Evolutionary conservation across 2,888 invertebrate genomes (phyloP).

Genomic region (Tribolium freemani): DNA sequence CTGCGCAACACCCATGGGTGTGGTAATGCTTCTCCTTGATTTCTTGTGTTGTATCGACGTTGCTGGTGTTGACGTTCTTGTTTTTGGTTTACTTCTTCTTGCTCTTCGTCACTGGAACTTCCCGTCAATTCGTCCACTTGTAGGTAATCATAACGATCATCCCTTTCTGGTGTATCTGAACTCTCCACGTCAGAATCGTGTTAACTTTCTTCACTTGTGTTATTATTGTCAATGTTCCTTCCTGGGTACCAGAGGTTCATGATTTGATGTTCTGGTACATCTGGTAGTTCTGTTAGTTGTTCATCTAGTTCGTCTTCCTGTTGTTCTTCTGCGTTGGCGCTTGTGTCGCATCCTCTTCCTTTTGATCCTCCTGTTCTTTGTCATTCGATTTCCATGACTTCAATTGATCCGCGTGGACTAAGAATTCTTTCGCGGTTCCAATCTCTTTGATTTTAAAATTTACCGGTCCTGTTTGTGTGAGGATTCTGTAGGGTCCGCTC

Average conservation of each 20-base stretch:
- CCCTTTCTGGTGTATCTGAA: background rate
- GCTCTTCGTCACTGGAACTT: too few relatives aligned
- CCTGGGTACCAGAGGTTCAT: background rate
- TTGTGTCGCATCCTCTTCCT: too few relatives aligned
- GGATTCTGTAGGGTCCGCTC: background rate
- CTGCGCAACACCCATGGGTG: too few relatives aligned
- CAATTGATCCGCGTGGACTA: background rate
- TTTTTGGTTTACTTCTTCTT: too few relatives aligned
- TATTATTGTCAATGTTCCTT: background rate
- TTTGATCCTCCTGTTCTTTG: background rate
- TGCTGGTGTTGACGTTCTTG: too few relatives aligned
- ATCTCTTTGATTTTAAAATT: conserved; percentile 16
- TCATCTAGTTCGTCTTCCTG: background rate
- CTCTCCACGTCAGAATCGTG: background rate
- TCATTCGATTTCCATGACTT: background rate
- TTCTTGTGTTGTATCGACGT: too few relatives aligned
- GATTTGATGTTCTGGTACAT: background rate
- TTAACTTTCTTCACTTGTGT: background rate
- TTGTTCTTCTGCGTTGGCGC: too few relatives aligned
- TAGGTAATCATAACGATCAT: background rate
- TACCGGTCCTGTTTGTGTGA: background rate
- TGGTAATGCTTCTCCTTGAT: too few relatives aligned
- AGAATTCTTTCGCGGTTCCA: background rate
- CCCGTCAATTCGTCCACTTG: too few relatives aligned
- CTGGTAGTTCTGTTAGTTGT: background rate